Conservation (phyloP, 2,113 vertebrate genomes). For the Pseudopipra pipra region DNA sequence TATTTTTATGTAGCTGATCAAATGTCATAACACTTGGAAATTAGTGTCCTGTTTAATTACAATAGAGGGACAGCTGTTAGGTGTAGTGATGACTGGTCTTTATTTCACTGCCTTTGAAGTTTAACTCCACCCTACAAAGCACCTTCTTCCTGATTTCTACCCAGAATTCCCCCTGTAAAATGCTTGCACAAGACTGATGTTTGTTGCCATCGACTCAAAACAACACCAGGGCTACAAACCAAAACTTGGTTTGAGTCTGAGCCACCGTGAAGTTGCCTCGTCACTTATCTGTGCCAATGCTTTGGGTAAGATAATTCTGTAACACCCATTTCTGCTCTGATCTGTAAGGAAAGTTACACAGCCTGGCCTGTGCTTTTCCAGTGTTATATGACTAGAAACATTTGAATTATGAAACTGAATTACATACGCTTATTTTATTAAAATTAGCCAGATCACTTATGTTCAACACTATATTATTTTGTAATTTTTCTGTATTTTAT, state of each 20-base stretch:
- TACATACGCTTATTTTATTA: neutral
- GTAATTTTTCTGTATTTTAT: neutral
- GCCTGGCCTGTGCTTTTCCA: neutral
- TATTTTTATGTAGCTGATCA: conserved; percentile 49
- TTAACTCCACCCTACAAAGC: conserved; percentile 49
- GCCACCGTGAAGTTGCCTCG: neutral
- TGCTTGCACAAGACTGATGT: conserved; percentile 24
- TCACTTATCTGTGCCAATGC: neutral
- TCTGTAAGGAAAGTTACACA: neutral
- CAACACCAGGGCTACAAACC: neutral
- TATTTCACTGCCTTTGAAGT: conserved; percentile 43
- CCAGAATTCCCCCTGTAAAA: neutral
- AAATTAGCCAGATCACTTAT: neutral
- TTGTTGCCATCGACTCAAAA: conserved; percentile 1
- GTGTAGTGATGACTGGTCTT: conserved; percentile 26
- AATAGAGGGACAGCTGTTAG: conserved; percentile 30
- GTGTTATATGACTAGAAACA: neutral
- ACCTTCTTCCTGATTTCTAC: conserved; percentile 31
- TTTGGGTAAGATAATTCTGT: neutral
- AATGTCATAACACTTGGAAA: conserved; percentile 52
- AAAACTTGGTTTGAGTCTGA: neutral
- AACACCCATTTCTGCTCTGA: neutral
- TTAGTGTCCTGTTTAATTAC: conserved; percentile 58
- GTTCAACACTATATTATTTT: neutral
- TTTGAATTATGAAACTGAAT: neutral